phyloP scores from a whole-genome alignment of 2,888 invertebrate genomes.

The Andrena bucephala region DNA sequence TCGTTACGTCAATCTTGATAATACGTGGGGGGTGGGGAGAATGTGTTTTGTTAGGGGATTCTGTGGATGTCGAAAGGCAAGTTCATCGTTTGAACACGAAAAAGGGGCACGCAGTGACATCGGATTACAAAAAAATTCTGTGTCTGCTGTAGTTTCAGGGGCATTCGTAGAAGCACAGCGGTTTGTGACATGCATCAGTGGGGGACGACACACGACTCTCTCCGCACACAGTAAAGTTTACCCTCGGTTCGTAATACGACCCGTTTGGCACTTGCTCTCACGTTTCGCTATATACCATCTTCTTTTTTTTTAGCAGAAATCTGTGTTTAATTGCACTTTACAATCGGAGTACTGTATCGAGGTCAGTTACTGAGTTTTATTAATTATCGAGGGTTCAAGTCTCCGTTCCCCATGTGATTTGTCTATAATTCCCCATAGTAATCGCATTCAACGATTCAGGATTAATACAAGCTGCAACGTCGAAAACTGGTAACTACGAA shows the following conservation, averaged over 20 bases:
- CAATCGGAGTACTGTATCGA: not conserved
- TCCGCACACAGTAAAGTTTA: slow-evolving; percentile 3
- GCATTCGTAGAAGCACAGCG: slow-evolving; percentile 20
- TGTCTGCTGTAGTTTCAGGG: not conserved
- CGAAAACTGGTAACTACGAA: too few relatives aligned
- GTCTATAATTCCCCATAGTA: too few relatives aligned
- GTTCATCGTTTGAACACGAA: not conserved
- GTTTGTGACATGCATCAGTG: slow-evolving; percentile 2
- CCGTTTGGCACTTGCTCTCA: slow-evolving; percentile 1
- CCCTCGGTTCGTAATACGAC: slow-evolving; percentile 22
- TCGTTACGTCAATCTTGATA: not conserved
- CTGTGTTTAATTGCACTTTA: not conserved
- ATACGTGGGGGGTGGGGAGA: not conserved
- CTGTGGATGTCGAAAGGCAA: not conserved
- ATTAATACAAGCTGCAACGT: too few relatives aligned
- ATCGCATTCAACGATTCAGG: too few relatives aligned
- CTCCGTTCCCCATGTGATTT: too few relatives aligned
- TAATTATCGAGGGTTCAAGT: too few relatives aligned
- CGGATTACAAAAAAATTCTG: slow-evolving; percentile 2
- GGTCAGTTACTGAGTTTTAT: too few relatives aligned
- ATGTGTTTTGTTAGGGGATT: not conserved
- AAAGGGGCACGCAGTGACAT: not conserved
- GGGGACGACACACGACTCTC: slow-evolving; percentile 13
- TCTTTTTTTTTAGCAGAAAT: not conserved
- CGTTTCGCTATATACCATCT: not conserved